Evolutionary conservation across 2,113 vertebrate species (phyloP), one percentile per base, ranked within the genome.

Genomic region (Peromyscus californicus): DNA sequence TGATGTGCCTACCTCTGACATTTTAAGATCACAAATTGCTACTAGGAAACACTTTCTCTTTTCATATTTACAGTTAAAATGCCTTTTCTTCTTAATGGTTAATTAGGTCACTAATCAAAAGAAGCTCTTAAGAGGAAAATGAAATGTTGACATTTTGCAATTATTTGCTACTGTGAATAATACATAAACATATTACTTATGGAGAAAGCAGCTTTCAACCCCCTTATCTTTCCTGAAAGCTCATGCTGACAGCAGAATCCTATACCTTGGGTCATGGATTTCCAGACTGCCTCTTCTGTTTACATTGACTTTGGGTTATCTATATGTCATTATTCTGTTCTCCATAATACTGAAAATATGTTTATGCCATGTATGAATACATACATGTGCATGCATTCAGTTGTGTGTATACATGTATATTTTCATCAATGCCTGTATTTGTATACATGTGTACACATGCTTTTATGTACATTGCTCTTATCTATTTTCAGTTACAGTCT

Each of bases 31-130:
- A 98, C 98, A 98, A 98, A 98, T 98, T 97, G 90, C 88, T 97
- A 96, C 94, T 92, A 93, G 96, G 61, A 82, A 98, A 98, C 75
- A 97, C 19, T 97, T 31, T 10, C 90, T 61, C 61, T 98, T 98
- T 97, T 97, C 72, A 95, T 97, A 98, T 96, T 98, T 98, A 97
- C 0, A 63, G 48, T 97, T 98, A 98, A 98, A 98, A 95, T 98
- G 90, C 95, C 95, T 97, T 98, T 98, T 97, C 72, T 96, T 97
- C 97, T 98, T 98, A 98, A 98, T 98, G 97, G 95, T 98, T 98
- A 98, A 98, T 98, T 98, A 98, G 98, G 98, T 98, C 98, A 98
- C 97, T 98, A 98, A 98, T 99, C 98, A 98, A 98, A 98, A 98
- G 89, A 98, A 98, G 98, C 97, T 97, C 97, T 98, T 98, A 98